Evolutionary conservation across 2,797 vertebrate species (phyloP).

Genomic region (Nannoperca australis): DNA sequence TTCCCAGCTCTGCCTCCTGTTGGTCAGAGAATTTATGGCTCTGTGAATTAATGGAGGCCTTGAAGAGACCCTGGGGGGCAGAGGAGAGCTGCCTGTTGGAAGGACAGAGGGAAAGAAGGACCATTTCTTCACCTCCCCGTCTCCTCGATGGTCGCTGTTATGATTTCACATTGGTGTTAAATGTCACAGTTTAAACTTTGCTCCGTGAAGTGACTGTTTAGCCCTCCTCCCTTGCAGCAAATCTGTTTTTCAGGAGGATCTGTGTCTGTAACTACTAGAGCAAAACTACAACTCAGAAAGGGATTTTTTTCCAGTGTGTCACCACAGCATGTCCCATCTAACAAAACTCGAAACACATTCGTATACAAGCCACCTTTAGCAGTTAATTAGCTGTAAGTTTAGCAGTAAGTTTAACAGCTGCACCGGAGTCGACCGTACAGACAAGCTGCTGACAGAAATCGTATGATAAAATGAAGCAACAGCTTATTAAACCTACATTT

Average conservation of each 20-base stretch:
- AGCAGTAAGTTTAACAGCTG: not conserved
- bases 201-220: not conserved
- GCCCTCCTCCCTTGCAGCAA: not conserved
- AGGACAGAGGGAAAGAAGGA: conserved; percentile 11
- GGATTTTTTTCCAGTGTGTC: too few species aligned
- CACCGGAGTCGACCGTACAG: not conserved
- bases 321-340: too few species aligned
- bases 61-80: conserved; percentile 46
- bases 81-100: conserved; percentile 21
- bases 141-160: not conserved
- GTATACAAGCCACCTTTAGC: not conserved
- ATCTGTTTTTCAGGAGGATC: not conserved
- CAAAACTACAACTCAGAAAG: not conserved
- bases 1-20: conserved; percentile 7
- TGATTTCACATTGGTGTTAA: not conserved
- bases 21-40: conserved; percentile 37
- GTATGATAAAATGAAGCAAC: not conserved
- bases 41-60: conserved; percentile 50
- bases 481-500: not conserved
- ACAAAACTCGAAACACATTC: not conserved
- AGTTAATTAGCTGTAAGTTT: not conserved
- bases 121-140: conserved; percentile 11
- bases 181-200: conserved; percentile 7
- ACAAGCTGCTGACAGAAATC: not conserved
- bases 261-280: not conserved